Evolutionary conservation across 2,888 invertebrate genomes (phyloP).

Genomic region (Masnerella sp.): DNA sequence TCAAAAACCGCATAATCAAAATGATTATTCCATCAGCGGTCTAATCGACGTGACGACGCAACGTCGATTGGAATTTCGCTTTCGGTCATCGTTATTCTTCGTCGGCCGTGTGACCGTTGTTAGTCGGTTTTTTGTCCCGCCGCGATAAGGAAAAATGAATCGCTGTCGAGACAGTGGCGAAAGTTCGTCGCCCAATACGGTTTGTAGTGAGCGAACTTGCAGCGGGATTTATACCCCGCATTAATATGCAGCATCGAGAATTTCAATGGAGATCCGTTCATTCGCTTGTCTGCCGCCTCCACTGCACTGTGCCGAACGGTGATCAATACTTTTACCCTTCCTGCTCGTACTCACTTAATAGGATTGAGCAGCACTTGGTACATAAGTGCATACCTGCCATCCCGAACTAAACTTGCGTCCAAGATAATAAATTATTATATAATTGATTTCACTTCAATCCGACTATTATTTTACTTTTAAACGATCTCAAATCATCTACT

Average conservation of each 20-base stretch:
- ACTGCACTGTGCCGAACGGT: slow-evolving; percentile 45
- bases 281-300: slow-evolving; percentile 50
- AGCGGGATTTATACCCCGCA: slow-evolving; percentile 38
- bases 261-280: slow-evolving; percentile 58
- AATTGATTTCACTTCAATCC: no score
- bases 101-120: background rate
- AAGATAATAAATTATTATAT: slow-evolving; percentile 35
- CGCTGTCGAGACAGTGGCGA: slow-evolving; percentile 12
- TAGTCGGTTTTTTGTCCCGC: slow-evolving; percentile 7
- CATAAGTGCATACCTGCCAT: slow-evolving; percentile 51
- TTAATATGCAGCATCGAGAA: slow-evolving; percentile 61
- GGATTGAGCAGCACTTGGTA: slow-evolving; percentile 56
- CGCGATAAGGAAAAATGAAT: slow-evolving; percentile 14
- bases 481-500: no score
- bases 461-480: no score
- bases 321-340: slow-evolving; percentile 62
- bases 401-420: slow-evolving; percentile 23
- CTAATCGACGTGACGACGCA: no score
- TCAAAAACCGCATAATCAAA: no score
- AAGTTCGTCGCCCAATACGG: slow-evolving; percentile 21
- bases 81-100: background rate
- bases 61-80: no score
- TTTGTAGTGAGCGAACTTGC: slow-evolving; percentile 18
- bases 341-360: slow-evolving; percentile 47
- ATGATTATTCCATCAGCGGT: no score